These are phyloP conservation scores for Cenopis cana DNA, from an alignment of 2,888 invertebrate species.

Conservation along the genomic window DNA sequence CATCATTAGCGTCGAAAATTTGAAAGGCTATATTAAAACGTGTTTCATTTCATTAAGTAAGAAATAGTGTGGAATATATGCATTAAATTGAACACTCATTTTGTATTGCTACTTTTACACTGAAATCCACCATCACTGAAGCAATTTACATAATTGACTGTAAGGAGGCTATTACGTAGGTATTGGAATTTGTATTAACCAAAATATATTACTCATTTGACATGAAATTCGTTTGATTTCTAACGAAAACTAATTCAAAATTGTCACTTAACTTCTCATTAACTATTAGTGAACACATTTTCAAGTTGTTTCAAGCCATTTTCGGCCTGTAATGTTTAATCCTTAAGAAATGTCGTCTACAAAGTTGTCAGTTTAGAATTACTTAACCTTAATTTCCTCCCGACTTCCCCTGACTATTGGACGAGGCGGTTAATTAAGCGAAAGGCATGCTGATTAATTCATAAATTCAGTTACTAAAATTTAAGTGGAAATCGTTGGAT, in stretches of 20 bases:
- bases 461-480: slow-evolving; percentile 42
- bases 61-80: too few species aligned
- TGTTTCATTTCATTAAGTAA: too few species aligned
- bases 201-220: too few species aligned
- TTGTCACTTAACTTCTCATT: not conserved
- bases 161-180: too few species aligned
- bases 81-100: too few species aligned
- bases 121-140: too few species aligned
- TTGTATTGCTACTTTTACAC: too few species aligned
- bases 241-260: not conserved
- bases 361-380: slow-evolving; percentile 22
- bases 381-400: slow-evolving; percentile 22
- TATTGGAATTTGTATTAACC: too few species aligned
- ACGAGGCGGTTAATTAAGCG: slow-evolving; percentile 34
- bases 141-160: too few species aligned
- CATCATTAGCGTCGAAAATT: too few species aligned
- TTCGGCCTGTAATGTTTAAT: slow-evolving; percentile 11
- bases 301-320: not conserved
- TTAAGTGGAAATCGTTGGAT: slow-evolving; percentile 38
- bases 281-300: not conserved
- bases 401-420: slow-evolving; percentile 34
- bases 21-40: too few species aligned
- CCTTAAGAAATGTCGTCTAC: slow-evolving; percentile 1
- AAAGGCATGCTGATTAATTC: slow-evolving; percentile 35
- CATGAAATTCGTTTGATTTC: too few species aligned